A percentile compares a stretch with the other conserved stretches of the same genome.
These are phyloP conservation scores for Calephelis virginiensis DNA, from an alignment of 1,140 invertebrate species.

Conservation along the genomic window DNA sequence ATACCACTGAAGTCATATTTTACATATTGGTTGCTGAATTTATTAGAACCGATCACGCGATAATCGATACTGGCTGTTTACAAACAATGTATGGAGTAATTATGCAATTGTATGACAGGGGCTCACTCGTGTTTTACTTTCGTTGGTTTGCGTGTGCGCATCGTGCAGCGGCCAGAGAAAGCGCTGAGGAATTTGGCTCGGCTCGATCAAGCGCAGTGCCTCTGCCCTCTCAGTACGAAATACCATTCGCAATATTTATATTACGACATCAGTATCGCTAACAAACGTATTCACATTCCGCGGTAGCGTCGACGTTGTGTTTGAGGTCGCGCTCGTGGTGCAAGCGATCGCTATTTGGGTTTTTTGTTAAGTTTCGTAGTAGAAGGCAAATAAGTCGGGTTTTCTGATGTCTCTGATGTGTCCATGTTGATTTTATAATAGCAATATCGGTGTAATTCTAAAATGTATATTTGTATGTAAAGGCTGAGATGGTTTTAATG, in stretches of 20 bases:
- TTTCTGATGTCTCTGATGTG: no score
- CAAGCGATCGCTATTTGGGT: no score
- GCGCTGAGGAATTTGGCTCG: conserved; percentile 71
- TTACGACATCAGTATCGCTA: conserved; percentile 21
- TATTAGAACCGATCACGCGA: conserved; percentile 5
- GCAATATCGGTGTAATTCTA: no score
- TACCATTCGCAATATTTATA: conserved; percentile 8
- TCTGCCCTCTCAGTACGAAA: conserved; percentile 22
- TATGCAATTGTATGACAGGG: conserved; percentile 70
- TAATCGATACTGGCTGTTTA: conserved; percentile 68
- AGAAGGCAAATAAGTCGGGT: no score
- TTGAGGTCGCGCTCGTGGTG: no score
- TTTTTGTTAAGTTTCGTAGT: no score
- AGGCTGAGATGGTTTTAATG: no score
- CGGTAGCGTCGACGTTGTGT: neutral
- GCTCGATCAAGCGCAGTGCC: conserved; percentile 21
- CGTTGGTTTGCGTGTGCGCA: conserved; percentile 56
- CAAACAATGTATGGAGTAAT: conserved; percentile 73
- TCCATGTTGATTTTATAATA: no score
- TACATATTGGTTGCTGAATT: conserved; percentile 1
- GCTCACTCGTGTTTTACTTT: conserved; percentile 61
- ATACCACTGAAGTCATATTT: neutral
- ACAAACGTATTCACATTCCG: conserved; percentile 18
- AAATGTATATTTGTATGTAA: no score
- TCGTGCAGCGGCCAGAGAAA: conserved; percentile 58